Evolutionary conservation across 2,797 vertebrate species (phyloP).

Genomic region (Saxicola maurus): DNA sequence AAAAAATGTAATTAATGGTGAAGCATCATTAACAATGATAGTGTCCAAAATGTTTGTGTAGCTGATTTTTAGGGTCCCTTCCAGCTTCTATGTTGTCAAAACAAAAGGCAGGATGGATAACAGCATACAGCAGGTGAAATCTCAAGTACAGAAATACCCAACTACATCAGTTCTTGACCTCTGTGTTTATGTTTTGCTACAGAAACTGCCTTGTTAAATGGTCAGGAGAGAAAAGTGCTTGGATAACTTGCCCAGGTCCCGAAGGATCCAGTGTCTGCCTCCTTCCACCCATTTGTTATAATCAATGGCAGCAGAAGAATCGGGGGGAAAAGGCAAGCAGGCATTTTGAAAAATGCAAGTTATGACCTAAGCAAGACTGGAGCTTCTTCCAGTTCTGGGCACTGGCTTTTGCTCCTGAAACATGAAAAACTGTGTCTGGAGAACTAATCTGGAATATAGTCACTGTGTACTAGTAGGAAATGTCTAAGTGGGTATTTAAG

Average conservation of each 20-base stretch:
- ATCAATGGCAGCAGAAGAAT: background rate
- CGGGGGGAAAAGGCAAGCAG: accelerated
- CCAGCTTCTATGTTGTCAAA: background rate
- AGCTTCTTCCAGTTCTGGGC: background rate
- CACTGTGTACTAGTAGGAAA: background rate
- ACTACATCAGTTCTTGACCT: accelerated
- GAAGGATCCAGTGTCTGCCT: background rate
- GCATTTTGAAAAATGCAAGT: background rate
- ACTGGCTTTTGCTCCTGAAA: background rate
- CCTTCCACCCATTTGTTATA: background rate
- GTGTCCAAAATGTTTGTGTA: background rate
- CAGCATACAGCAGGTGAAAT: background rate
- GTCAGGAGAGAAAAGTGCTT: background rate
- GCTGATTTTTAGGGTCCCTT: background rate
- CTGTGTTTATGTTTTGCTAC: background rate
- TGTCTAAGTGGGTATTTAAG: background rate
- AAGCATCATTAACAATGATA: background rate
- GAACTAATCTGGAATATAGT: background rate
- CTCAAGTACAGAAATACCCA: background rate
- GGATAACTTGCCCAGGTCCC: background rate
- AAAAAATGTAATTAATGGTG: background rate
- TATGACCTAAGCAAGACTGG: background rate
- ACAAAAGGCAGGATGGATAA: background rate
- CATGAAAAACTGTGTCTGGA: background rate
- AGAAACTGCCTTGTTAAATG: background rate